These are phyloP conservation scores for Macroramphosus scolopax DNA, from an alignment of 2,797 vertebrate genomes.

Conservation along the genomic window DNA sequence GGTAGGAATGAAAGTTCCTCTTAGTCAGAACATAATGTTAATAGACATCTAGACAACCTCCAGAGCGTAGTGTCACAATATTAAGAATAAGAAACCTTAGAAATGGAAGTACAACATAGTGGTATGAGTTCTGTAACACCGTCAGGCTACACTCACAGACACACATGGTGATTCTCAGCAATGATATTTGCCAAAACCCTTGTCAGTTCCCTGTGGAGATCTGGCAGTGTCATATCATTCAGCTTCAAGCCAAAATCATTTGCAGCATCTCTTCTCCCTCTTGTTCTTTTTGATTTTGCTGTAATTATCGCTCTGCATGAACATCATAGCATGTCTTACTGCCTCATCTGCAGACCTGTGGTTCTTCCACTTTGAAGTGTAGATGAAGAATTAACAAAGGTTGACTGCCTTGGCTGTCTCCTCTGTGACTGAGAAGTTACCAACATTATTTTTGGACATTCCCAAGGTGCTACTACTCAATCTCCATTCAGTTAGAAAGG, in stretches of 20 bases:
- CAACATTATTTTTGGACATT: too few relatives aligned
- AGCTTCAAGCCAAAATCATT: slow-evolving; percentile 26
- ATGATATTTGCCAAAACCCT: slow-evolving; percentile 11
- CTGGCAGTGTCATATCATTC: slow-evolving; percentile 17
- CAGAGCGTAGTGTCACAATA: not conserved
- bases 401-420: too few relatives aligned
- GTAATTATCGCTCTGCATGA: slow-evolving; percentile 51
- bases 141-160: too few relatives aligned
- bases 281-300: slow-evolving; percentile 35
- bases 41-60: too few relatives aligned
- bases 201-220: slow-evolving; percentile 4
- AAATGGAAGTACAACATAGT: too few relatives aligned
- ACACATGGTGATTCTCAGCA: slow-evolving; percentile 2
- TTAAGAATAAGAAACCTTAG: not conserved
- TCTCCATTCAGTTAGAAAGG: slow-evolving; percentile 27
- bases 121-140: too few relatives aligned
- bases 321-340: slow-evolving; percentile 48
- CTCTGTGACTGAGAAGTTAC: too few relatives aligned
- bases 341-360: slow-evolving; percentile 35
- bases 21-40: not conserved
- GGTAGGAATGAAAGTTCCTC: slow-evolving; percentile 5
- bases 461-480: slow-evolving; percentile 27
- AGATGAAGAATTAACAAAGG: slow-evolving; percentile 50
- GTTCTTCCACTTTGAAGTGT: slow-evolving; percentile 57
- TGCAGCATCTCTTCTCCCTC: slow-evolving; percentile 1